Conservation (phyloP, 2,113 vertebrate genomes). For the Gopherus flavomarginatus region DNA sequence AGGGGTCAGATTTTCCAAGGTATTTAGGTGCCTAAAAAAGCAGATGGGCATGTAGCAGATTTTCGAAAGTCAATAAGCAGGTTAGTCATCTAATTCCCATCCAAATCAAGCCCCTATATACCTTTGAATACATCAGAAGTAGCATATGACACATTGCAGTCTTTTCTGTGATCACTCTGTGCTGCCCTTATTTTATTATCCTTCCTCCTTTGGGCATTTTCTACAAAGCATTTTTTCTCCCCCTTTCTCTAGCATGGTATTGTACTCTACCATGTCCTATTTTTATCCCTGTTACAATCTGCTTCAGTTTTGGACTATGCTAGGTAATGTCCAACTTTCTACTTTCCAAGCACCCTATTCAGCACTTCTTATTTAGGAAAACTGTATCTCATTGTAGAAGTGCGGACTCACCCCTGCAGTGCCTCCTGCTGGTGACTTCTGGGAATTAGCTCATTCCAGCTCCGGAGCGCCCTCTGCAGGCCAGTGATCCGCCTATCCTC, state of each 20-base stretch:
- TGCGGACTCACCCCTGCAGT: too few species aligned
- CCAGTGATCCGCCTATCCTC: too few species aligned
- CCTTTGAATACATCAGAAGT: conserved; percentile 34
- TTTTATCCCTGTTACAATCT: neutral
- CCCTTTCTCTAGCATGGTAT: neutral
- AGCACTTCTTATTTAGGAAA: neutral
- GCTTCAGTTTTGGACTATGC: neutral
- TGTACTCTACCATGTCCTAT: accelerated
- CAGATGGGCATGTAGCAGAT: neutral
- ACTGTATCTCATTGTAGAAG: neutral
- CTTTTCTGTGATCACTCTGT: neutral
- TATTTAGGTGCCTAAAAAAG: conserved; percentile 37
- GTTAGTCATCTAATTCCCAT: conserved; percentile 11
- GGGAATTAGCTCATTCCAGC: too few species aligned
- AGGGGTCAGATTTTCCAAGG: conserved; percentile 49
- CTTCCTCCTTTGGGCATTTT: neutral
- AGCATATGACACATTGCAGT: accelerated
- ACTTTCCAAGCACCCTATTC: neutral
- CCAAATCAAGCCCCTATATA: conserved; percentile 56
- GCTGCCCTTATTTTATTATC: neutral
- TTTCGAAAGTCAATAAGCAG: conserved; percentile 43
- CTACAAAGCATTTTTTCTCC: neutral
- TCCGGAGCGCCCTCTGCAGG: too few species aligned
- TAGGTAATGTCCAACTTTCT: neutral
- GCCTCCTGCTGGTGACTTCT: too few species aligned